phyloP scores from a whole-genome alignment of 2,113 vertebrate species.

The Dromiciops gliroides region DNA sequence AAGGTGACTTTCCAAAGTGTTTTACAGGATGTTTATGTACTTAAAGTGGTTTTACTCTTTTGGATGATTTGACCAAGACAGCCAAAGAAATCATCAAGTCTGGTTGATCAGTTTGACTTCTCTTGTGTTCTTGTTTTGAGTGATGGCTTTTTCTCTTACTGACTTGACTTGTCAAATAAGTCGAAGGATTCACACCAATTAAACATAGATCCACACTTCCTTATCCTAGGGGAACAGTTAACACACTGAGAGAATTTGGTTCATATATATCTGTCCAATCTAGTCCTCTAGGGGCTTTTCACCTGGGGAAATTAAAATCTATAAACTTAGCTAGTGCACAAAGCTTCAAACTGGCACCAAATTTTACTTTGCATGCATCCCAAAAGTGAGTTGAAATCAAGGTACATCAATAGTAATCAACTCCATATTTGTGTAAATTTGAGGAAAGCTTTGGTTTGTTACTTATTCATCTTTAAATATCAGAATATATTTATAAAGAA shows the following conservation, averaged over 20 bases:
- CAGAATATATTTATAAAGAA: conserved; percentile 28
- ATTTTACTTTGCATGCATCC: conserved; percentile 31
- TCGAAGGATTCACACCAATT: background rate
- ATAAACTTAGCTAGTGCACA: background rate
- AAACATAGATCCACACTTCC: background rate
- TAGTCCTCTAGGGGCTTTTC: background rate
- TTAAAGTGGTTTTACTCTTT: background rate
- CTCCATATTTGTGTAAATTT: conserved; percentile 14
- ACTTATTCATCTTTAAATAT: background rate
- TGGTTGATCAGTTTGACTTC: background rate
- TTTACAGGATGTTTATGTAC: no score
- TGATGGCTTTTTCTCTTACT: background rate
- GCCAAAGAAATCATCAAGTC: background rate
- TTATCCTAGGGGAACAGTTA: background rate
- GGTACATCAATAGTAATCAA: background rate
- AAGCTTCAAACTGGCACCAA: background rate
- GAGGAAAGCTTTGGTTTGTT: conserved; percentile 3
- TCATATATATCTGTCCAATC: background rate
- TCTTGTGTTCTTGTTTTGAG: background rate
- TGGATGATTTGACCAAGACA: background rate
- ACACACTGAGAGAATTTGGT: background rate
- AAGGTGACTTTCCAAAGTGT: no score
- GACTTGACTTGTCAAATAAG: background rate
- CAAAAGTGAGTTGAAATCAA: background rate
- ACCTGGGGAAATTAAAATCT: conserved; percentile 12